Conservation (phyloP, 1,140 invertebrate genomes). For the Drosophila tropicalis region DNA sequence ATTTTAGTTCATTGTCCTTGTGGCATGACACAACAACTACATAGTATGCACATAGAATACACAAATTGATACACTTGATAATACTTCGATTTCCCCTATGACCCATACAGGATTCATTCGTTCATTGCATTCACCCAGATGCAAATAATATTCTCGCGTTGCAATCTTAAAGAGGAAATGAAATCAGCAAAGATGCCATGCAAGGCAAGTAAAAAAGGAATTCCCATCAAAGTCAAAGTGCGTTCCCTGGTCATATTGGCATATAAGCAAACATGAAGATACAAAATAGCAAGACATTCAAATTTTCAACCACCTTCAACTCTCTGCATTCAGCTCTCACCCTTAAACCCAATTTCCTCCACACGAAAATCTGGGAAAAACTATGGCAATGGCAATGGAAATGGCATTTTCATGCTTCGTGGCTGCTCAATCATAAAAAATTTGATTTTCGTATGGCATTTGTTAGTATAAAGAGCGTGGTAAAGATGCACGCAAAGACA, state of each 20-base stretch:
- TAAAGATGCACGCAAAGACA: background rate
- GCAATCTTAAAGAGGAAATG: slow-evolving; percentile 72
- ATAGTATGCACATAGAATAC: slow-evolving; percentile 8
- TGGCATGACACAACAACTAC: slow-evolving; percentile 26
- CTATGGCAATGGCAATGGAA: slow-evolving; percentile 19
- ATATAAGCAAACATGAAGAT: slow-evolving; percentile 47
- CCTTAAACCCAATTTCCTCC: background rate
- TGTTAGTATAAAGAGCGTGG: slow-evolving; percentile 14
- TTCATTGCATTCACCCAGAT: slow-evolving; percentile 33
- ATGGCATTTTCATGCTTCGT: slow-evolving; percentile 71
- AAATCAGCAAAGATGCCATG: slow-evolving; percentile 59
- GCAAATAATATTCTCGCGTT: slow-evolving; percentile 69
- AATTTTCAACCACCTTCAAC: slow-evolving; percentile 8
- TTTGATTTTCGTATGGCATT: slow-evolving; percentile 72
- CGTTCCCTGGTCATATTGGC: slow-evolving; percentile 70
- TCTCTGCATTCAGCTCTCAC: background rate
- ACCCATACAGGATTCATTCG: slow-evolving; percentile 10
- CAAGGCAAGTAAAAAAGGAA: slow-evolving; percentile 7
- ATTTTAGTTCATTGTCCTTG: slow-evolving; percentile 62
- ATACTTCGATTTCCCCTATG: slow-evolving; percentile 68
- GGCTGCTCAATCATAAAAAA: slow-evolving; percentile 78
- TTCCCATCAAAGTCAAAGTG: slow-evolving; percentile 73
- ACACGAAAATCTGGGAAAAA: no score
- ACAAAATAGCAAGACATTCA: slow-evolving; percentile 70
- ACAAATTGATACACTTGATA: slow-evolving; percentile 76